phyloP scores from a whole-genome alignment of 2,797 vertebrate genomes.

The Cetoscarus ocellatus region DNA sequence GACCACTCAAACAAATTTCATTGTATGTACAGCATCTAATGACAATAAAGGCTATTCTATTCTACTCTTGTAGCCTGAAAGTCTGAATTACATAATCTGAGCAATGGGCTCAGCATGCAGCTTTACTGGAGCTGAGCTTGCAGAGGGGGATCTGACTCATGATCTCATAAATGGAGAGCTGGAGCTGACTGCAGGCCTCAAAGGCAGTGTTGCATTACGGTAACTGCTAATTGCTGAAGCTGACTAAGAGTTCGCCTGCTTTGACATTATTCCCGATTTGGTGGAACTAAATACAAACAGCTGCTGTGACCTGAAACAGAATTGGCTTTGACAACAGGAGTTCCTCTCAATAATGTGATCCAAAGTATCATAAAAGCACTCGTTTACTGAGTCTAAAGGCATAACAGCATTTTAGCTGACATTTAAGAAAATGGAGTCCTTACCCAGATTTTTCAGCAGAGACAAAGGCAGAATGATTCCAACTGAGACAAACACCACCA shows the following conservation, averaged over 20 bases:
- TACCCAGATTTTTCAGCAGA: constrained; percentile 96
- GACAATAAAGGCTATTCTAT: too few relatives aligned
- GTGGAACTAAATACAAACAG: constrained; percentile 15
- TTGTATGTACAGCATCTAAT: too few relatives aligned
- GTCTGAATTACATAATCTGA: constrained; percentile 9
- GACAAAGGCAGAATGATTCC: constrained; percentile 95
- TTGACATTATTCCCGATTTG: constrained; percentile 17
- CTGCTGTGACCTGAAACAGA: constrained; percentile 19
- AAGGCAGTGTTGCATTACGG: constrained; percentile 44
- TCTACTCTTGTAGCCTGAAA: background rate
- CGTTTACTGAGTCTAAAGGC: background rate
- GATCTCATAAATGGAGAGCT: constrained; percentile 18
- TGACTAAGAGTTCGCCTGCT: constrained; percentile 35
- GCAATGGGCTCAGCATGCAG: background rate
- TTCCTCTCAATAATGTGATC: background rate
- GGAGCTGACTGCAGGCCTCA: constrained; percentile 25
- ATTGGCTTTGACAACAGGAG: constrained; percentile 9
- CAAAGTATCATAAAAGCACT: background rate
- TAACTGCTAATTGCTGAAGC: constrained; percentile 27
- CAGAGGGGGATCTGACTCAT: background rate
- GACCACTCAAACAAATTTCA: too few relatives aligned
- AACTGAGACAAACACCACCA: constrained; percentile 93
- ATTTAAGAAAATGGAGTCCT: constrained; percentile 26
- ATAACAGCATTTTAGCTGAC: background rate
- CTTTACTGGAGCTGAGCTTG: background rate